These are phyloP conservation scores for Oxyruncus cristatus DNA, from an alignment of 2,113 vertebrate species.

Conservation along the genomic window DNA sequence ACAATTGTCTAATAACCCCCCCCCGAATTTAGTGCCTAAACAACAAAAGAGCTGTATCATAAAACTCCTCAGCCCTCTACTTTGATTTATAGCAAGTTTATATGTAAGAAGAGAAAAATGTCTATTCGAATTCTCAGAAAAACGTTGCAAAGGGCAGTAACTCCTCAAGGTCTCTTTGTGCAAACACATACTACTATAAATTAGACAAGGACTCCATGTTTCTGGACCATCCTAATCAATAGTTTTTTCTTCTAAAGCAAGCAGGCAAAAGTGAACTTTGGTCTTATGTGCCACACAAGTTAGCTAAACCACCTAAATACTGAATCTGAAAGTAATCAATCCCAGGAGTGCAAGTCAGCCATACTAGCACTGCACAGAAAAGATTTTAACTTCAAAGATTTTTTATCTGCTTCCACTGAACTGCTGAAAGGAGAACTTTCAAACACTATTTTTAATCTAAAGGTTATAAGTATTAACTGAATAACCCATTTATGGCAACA, in stretches of 20 bases:
- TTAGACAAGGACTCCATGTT: not conserved
- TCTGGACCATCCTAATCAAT: not conserved
- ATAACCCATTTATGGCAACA: not conserved
- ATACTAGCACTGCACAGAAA: not conserved
- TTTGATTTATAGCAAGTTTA: not conserved
- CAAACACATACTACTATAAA: not conserved
- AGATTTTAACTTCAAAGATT: not conserved
- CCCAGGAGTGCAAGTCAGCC: not conserved
- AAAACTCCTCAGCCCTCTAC: not conserved
- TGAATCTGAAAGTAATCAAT: not conserved
- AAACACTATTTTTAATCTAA: not conserved
- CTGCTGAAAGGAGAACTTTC: not conserved
- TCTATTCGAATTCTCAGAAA: not conserved
- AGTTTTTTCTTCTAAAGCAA: not conserved
- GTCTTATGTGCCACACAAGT: not conserved
- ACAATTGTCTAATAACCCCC: not conserved
- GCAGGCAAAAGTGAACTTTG: not conserved
- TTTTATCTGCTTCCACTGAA: not conserved
- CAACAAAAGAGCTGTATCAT: not conserved
- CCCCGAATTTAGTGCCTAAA: not conserved
- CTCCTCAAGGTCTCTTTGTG: not conserved
- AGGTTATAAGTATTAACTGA: not conserved
- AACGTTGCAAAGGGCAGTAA: not conserved
- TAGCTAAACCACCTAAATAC: not conserved
- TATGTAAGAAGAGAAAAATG: not conserved